A percentile compares a stretch with the other conserved stretches of the same genome.
Evolutionary conservation across 2,888 invertebrate genomes (phyloP).

Genomic region (Lamellibrachia satsuma): DNA sequence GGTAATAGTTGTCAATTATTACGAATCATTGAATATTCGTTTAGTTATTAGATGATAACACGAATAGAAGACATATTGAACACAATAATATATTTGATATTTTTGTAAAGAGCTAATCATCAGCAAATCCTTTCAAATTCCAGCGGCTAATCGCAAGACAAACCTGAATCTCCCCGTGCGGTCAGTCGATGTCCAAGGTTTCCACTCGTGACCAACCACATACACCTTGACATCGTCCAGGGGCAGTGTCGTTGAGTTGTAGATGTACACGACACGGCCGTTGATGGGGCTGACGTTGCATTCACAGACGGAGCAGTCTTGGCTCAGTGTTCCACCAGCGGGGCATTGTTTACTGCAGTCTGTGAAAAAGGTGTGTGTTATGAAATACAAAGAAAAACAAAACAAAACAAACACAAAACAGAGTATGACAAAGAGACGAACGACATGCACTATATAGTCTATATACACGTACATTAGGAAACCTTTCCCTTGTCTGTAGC

Average conservation of each 20-base stretch:
- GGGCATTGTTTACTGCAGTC: not conserved
- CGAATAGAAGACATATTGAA: too few species aligned
- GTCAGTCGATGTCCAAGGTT: not conserved
- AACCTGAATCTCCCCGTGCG: not conserved
- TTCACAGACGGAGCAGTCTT: not conserved
- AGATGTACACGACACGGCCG: not conserved
- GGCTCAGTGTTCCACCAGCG: not conserved
- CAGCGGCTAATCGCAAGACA: not conserved
- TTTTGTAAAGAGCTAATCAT: not conserved
- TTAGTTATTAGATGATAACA: too few species aligned
- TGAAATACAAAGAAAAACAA: too few species aligned
- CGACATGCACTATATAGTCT: too few species aligned
- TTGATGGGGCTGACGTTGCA: not conserved
- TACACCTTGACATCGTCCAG: not conserved
- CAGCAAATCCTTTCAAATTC: not conserved
- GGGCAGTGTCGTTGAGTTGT: not conserved
- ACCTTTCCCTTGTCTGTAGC: too few species aligned
- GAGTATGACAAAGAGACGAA: too few species aligned
- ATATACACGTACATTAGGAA: too few species aligned
- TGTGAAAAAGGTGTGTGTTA: not conserved
- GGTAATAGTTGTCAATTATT: too few species aligned
- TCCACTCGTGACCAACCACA: not conserved
- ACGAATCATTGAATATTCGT: too few species aligned
- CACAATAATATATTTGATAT: too few species aligned
- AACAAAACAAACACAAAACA: too few species aligned